Percentiles rank a stretch among this genome's conserved stretches.
phyloP scores from a whole-genome alignment of 2,888 invertebrate species.

The Galerucella nymphaeae region DNA sequence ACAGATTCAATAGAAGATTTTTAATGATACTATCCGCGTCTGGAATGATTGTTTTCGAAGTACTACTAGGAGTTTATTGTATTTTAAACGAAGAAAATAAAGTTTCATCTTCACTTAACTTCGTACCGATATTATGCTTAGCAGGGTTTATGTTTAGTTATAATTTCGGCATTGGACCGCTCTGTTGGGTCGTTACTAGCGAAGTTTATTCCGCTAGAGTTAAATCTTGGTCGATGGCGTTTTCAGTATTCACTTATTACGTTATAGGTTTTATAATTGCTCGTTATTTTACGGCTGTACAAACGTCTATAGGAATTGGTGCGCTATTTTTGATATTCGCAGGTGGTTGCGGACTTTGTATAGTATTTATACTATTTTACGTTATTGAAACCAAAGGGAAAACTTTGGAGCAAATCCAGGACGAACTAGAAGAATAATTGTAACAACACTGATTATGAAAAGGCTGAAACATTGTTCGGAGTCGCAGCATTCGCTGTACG shows the following conservation, averaged over 20 bases:
- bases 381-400: conserved; percentile 44
- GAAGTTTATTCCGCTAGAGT: conserved; percentile 81
- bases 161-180: conserved; percentile 76
- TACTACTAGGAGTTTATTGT: conserved; percentile 70
- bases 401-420: conserved; percentile 35
- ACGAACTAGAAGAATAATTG: conserved; percentile 9
- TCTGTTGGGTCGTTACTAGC: conserved; percentile 85
- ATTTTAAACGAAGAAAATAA: conserved; percentile 65
- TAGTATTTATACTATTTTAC: conserved; percentile 44
- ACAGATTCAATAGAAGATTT: conserved; percentile 78
- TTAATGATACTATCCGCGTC: conserved; percentile 78
- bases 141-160: conserved; percentile 71
- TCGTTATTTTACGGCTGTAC: conserved; percentile 49
- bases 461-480: too few species aligned
- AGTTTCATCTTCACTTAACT: conserved; percentile 28
- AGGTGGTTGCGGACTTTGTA: conserved; percentile 40
- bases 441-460: too few species aligned
- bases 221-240: conserved; percentile 68
- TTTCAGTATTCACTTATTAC: conserved; percentile 18
- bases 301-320: conserved; percentile 46
- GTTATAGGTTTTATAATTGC: conserved; percentile 57
- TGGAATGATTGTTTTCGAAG: conserved; percentile 68
- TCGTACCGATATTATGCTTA: conserved; percentile 26
- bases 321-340: conserved; percentile 51
- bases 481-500: too few species aligned